phyloP scores from a whole-genome alignment of 2,888 invertebrate species.

The Melanotus villosus region DNA sequence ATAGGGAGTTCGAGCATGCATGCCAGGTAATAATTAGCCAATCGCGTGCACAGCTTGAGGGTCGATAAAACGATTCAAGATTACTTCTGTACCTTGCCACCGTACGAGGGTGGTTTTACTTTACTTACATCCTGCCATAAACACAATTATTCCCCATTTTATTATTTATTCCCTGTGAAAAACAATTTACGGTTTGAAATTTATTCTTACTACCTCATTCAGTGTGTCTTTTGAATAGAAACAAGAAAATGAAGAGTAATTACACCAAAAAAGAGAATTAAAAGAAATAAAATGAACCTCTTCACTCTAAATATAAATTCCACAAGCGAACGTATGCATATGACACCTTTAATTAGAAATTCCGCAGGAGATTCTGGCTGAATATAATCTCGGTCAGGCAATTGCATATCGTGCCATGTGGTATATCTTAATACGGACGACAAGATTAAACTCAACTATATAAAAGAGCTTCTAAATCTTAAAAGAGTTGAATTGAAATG shows the following conservation, averaged over 20 bases:
- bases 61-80: slow-evolving; percentile 48
- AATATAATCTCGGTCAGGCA: slow-evolving; percentile 11
- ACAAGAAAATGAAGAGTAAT: not conserved
- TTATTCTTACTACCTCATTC: too few species aligned
- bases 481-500: too few species aligned
- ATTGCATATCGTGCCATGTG: not conserved
- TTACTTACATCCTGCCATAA: not conserved
- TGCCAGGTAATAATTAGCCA: slow-evolving; percentile 55
- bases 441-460: not conserved
- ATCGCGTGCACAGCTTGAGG: slow-evolving; percentile 48
- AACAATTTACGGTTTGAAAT: too few species aligned
- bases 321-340: not conserved
- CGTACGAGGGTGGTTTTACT: slow-evolving; percentile 20
- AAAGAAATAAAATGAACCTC: too few species aligned
- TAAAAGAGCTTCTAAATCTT: not conserved
- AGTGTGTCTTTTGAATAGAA: too few species aligned
- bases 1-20: slow-evolving; percentile 51
- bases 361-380: slow-evolving; percentile 4
- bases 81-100: slow-evolving; percentile 45
- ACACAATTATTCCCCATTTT: not conserved
- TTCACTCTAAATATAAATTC: slow-evolving; percentile 11
- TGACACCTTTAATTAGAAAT: slow-evolving; percentile 32
- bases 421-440: not conserved
- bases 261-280: not conserved
- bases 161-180: too few species aligned